Evolutionary conservation across 2,888 invertebrate species (phyloP), one percentile per base, ranked within the genome.

Genomic region (Ligdia adustata): DNA sequence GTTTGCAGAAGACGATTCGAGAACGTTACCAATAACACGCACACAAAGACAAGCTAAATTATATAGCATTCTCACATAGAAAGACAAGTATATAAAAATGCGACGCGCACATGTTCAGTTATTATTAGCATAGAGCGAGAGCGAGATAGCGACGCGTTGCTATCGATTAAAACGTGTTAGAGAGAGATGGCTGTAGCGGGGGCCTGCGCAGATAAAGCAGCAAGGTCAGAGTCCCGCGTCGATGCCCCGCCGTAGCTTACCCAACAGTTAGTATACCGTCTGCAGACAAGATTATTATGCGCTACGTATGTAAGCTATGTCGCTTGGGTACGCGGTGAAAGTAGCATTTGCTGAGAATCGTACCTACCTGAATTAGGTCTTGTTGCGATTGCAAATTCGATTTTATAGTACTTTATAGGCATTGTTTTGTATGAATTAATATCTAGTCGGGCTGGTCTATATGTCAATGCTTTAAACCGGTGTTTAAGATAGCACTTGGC

Each of bases 61-160:
- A n/a, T n/a, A n/a, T n/a, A n/a, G n/a, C n/a, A n/a, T n/a, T n/a
- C 18, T 18, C 18, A 18, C 18, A 18, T 7, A 18, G n/a, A 18
- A 1, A 4, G 18, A 6, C 3, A 11, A 4, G 7, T 14, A 20
- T 14, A 62, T 46, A 44, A 55, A 62, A 15, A 9, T 4, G 18
- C 37, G 18, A 46, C 42, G 45, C 24, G 37, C 35, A 37, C 57
- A 62, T 43, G 52, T 56, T 60, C 60, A 57, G 63, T 60, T 88
- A 88, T 86, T 83, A 85, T 79, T 87, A 88, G 86, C 67, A 14
- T 15, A 20, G 78, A 80, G 66, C 24, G 79, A 69, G 85, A 83
- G 47, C 32, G 70, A 48, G 38, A 60, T 46, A 69, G 50, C 26
- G 66, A 65, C 64, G 72, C 66, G 27, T 42, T n/a, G 35, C 56